Evolutionary conservation across 2,113 vertebrate genomes (phyloP).

Genomic region (Hyaena hyaena): DNA sequence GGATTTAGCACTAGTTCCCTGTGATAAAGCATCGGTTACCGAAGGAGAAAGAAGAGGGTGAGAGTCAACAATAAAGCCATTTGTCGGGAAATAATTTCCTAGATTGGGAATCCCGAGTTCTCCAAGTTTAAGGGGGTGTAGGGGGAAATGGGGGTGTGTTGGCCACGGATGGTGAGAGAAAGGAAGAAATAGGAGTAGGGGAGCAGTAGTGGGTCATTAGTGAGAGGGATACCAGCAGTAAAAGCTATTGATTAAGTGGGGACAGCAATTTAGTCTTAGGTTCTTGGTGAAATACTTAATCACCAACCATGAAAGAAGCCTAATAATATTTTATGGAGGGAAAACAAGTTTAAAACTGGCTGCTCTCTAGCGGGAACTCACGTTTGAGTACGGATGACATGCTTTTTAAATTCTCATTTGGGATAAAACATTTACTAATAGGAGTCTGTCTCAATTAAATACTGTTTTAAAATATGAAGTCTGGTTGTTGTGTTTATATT

Average conservation of each 20-base stretch:
- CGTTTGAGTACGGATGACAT: not conserved
- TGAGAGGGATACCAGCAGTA: not conserved
- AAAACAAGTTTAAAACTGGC: constrained; percentile 57
- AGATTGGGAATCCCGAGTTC: not conserved
- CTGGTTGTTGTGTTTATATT: not conserved
- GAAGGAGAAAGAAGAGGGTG: not conserved
- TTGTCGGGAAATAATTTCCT: not conserved
- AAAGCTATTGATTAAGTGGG: constrained; percentile 15
- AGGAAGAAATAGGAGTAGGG: not conserved
- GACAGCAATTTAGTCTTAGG: constrained; percentile 47
- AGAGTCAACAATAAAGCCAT: not conserved
- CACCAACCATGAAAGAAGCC: constrained; percentile 28
- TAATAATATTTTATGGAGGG: constrained; percentile 65
- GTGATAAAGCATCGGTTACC: constrained; percentile 8
- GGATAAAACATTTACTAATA: not conserved
- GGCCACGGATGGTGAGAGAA: not conserved
- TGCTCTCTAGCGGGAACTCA: constrained; percentile 61
- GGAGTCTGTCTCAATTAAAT: not conserved
- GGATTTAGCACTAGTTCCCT: not conserved
- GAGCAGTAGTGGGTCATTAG: not conserved
- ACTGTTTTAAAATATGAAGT: not conserved
- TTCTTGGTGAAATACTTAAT: not conserved
- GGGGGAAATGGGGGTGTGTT: not conserved
- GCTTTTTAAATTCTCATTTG: not conserved
- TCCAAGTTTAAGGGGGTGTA: not conserved